Evolutionary conservation across 2,113 vertebrate species (phyloP), one percentile per base, ranked within the genome.

Genomic region (Pelodiscus sinensis): DNA sequence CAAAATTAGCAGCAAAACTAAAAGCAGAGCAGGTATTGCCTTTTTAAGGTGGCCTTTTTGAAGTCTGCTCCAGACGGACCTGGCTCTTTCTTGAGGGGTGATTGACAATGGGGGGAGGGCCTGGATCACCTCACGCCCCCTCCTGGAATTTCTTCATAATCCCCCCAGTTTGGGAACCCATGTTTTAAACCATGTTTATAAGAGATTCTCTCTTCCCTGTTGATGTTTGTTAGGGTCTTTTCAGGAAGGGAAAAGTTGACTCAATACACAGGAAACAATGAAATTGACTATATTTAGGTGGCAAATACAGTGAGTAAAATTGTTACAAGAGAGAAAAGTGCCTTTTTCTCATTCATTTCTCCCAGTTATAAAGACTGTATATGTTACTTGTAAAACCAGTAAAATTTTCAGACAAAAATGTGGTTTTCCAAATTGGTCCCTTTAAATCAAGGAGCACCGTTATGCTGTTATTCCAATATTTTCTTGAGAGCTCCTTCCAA

Each of bases 391-490:
- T 55, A 44, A 25, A 54, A 31, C 52, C 29, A 81, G 79, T 35
- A 62, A 60, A 1, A 29, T 21, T 62, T 71, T 27, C n/a, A 88
- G 89, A 65, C 75, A 77, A 51, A 9, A 55, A 58, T 71, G 35
- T 9, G 8, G 21, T 88, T 9, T 75, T 27, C 68, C 73, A 81
- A 81, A 12, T 44, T 51, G 78, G 19, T 2, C 15, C 21, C 22
- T 80, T 83, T 62, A 86, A 88, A 92, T 52, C 54, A 91, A 35
- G 54, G 29, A 35, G 65, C 19, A 85, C 27, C 0, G 0, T 9
- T 2, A 9, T 62, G 55, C 18, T 5, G 3, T 8, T 88, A 14
- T 1, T 0, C 10, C n/a, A 78, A 82, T 51, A 25, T 2, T 8
- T 81, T 16, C 27, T 58, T 27, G 25, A 31, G 3, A 1, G 4